Base-by-base conservation (phyloP, 2,113 vertebrate species). In the Colius striatus region DNA sequence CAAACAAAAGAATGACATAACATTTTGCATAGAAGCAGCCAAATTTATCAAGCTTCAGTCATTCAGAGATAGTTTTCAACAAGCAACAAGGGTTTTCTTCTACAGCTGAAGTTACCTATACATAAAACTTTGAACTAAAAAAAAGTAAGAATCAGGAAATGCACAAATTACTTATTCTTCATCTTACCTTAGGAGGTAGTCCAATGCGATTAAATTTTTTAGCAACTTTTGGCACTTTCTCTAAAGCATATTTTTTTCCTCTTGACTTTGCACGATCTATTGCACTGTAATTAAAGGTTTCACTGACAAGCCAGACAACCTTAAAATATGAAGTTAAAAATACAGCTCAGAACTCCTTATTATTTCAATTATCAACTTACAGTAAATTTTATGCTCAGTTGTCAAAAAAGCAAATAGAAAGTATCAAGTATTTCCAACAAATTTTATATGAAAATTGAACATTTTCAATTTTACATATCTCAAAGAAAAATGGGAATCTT, bases 141-240 rank as follows among this genome's bases (percentile, higher is more conserved):
- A n/a, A n/a, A n/a, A n/a, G n/a, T 65, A 86, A 80, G 17, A 66
- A 66, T 45, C 18, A 57, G 23, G 27, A 89, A 86, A 23, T 1
- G 4, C 77, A 90, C 7, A 74, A 75, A 91, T 58, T 17, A 65
- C 8, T 75, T 50, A 12, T 65, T 76, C 53, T 70, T 53, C 16
- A 32, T 57, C 91, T 98, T 97, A 99, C 99, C 99, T 99, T 99
- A 32, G 99, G 99, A 96, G 99, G 99, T 84, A 99, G 98, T 91
- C 99, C 99, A 74, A 99, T 98, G 87, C 99, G 97, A 97, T 99
- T 99, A 97, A 99, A 99, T 92, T 98, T 99, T 92, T 98, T 98
- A 77, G 99, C 99, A 79, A 99, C 99, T 97, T 99, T 99, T 86
- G 99, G 99, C 85, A 99, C 99, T 97, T 99, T 99, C 96, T 99